A percentile compares a stretch with the other conserved stretches of the same genome.
These are phyloP conservation scores for Holocentrus rufus DNA, from an alignment of 2,797 vertebrate species.

Conservation along the genomic window DNA sequence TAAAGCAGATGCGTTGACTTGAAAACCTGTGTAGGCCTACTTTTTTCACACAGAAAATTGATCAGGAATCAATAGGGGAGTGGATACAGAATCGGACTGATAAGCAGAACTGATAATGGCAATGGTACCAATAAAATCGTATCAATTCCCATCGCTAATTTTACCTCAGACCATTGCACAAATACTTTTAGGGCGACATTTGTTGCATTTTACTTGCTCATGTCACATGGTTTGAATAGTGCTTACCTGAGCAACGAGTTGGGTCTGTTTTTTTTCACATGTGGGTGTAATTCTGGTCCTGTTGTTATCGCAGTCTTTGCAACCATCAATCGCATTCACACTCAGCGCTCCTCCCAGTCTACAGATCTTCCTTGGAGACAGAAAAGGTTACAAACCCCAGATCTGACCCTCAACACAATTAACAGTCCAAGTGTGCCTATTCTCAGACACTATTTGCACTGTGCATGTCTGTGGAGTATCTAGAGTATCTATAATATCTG, in stretches of 20 bases:
- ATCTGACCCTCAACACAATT: slow-evolving; percentile 45
- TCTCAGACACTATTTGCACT: background rate
- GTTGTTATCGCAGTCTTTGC: background rate
- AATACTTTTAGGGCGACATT: no score
- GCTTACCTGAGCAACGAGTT: background rate
- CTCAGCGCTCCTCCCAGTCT: slow-evolving; percentile 4
- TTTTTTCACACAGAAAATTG: no score
- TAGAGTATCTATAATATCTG: background rate
- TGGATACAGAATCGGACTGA: no score
- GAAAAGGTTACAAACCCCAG: slow-evolving; percentile 16
- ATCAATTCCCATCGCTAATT: no score
- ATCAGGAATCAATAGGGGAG: no score
- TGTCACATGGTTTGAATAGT: background rate
- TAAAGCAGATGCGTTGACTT: no score
- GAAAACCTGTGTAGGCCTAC: no score
- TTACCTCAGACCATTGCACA: background rate
- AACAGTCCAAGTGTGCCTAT: background rate
- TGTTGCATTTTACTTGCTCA: background rate
- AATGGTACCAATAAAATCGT: no score
- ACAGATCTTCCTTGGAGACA: slow-evolving; percentile 33
- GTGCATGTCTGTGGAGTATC: background rate
- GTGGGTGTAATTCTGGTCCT: no score
- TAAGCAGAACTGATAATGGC: no score
- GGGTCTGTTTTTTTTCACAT: background rate
- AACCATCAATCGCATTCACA: background rate